Percentiles rank a stretch among this genome's conserved stretches.
These are phyloP conservation scores for Chaunax sp. DNA, from an alignment of 2,797 vertebrate genomes.

Conservation along the genomic window DNA sequence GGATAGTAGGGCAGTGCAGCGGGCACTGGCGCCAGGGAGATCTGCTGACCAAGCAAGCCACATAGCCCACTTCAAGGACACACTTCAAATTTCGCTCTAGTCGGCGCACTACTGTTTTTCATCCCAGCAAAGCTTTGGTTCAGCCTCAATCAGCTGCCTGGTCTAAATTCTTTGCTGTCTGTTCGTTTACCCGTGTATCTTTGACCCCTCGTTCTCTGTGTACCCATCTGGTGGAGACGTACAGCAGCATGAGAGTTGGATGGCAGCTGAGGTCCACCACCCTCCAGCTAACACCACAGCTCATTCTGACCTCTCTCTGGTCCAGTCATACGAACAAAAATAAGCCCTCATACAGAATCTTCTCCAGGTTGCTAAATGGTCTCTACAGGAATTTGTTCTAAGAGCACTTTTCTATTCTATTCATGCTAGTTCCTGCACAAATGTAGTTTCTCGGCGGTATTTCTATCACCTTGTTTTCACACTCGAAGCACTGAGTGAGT, in stretches of 20 bases:
- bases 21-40: conserved; percentile 38
- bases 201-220: conserved; percentile 26
- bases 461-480: conserved; percentile 33
- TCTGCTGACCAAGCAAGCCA: conserved; percentile 67
- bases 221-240: conserved; percentile 35
- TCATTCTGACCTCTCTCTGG: conserved; percentile 33
- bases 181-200: conserved; percentile 28
- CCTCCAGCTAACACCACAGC: conserved; percentile 7
- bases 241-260: conserved; percentile 18
- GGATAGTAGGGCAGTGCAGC: conserved; percentile 16
- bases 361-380: conserved; percentile 3
- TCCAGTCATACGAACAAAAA: conserved; percentile 8
- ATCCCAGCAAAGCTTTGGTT: conserved; percentile 36
- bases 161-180: conserved; percentile 26
- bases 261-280: conserved; percentile 9
- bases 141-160: conserved; percentile 35
- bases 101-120: conserved; percentile 20
- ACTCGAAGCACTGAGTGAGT: conserved; percentile 15
- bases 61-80: conserved; percentile 65
- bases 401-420: conserved; percentile 4
- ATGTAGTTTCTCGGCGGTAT: conserved; percentile 9
- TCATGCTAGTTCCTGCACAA: conserved; percentile 1
- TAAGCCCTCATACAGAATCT: not conserved
- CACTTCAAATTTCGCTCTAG: conserved; percentile 34
- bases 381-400: not conserved